Evolutionary conservation across 1,140 invertebrate species (phyloP), one percentile per base, ranked within the genome.

Genomic region (Heliconius melpomene): DNA sequence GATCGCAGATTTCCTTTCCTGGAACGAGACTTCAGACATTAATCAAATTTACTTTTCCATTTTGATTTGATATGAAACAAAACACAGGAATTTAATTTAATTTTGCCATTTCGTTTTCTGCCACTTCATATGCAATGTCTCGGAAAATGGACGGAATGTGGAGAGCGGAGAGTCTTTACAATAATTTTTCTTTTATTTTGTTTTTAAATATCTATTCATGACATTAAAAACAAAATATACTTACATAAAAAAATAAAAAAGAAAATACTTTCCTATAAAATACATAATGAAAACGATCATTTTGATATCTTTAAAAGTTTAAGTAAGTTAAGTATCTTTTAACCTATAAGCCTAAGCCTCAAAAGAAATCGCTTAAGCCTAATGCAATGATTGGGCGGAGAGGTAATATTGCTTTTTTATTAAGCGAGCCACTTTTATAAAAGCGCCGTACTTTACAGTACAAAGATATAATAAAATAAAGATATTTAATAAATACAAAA

Each of bases 341-440:
- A 76, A 66, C 54, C 57, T 36, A 26, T 16, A 36, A 66, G 13
- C 20, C 32, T 40, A 66, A 66, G 60, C 23, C 60, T 66, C 23
- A 66, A 66, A 66, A 66, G 60, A 26, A 29, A 66, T 80, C 77
- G 78, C 74, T 72, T 77, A 78, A 81, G 79, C 82, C 74, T 75
- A 79, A 75, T 46, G 80, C 82, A 83, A 85, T 86, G 81, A 86
- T 83, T 81, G 75, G 77, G 78, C 66, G 57, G 77, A 85, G 26
- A 3, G 23, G 60, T 66, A 66, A 66, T 66, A 29, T 29, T 29
- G 60, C 60, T 29, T 66, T 66, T 66, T 29, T 66, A 66, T 66
- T 66, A 66, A 66, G 60, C 60, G 9, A 66, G 23, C 26, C 13
- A 66, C 26, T 66, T 66, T 66, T 66, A 66, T 66, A 16, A 66